phyloP scores from a whole-genome alignment of 2,888 invertebrate genomes.

The Mythimna ferrago region DNA sequence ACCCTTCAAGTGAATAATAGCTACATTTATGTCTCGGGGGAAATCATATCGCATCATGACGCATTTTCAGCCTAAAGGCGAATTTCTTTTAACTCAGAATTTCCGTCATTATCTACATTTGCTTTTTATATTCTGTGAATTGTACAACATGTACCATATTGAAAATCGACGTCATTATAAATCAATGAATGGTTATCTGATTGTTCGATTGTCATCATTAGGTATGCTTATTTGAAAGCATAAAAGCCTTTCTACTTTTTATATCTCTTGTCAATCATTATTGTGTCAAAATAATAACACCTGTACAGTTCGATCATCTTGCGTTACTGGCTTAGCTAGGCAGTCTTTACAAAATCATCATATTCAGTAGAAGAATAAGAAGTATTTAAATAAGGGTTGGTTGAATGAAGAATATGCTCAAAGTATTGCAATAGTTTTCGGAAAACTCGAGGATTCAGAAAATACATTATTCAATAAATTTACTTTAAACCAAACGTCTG shows the following conservation, averaged over 20 bases:
- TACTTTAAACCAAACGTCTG: slow-evolving; percentile 54
- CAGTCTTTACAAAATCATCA: background rate
- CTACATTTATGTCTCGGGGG: slow-evolving; percentile 67
- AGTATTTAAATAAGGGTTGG: background rate
- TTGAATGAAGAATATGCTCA: background rate
- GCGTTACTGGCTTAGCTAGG: background rate
- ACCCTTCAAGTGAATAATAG: slow-evolving; percentile 58
- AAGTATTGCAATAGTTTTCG: background rate
- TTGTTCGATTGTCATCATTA: slow-evolving; percentile 33
- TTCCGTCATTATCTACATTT: slow-evolving; percentile 47
- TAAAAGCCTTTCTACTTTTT: slow-evolving; percentile 5
- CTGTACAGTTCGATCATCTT: background rate
- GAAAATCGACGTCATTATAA: slow-evolving; percentile 15
- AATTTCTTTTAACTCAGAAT: slow-evolving; percentile 67
- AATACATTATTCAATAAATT: slow-evolving; percentile 48
- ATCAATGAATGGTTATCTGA: slow-evolving; percentile 32
- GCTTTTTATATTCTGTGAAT: slow-evolving; percentile 19
- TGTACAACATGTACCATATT: slow-evolving; percentile 17
- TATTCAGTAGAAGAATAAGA: background rate
- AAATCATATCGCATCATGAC: slow-evolving; percentile 75
- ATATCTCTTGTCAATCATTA: background rate
- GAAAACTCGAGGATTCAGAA: slow-evolving; percentile 5
- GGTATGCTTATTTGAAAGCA: background rate
- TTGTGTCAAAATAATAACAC: background rate
- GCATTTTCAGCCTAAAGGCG: slow-evolving; percentile 56